phyloP scores from a whole-genome alignment of 2,888 invertebrate genomes.

The Brachyopa scutellaris region DNA sequence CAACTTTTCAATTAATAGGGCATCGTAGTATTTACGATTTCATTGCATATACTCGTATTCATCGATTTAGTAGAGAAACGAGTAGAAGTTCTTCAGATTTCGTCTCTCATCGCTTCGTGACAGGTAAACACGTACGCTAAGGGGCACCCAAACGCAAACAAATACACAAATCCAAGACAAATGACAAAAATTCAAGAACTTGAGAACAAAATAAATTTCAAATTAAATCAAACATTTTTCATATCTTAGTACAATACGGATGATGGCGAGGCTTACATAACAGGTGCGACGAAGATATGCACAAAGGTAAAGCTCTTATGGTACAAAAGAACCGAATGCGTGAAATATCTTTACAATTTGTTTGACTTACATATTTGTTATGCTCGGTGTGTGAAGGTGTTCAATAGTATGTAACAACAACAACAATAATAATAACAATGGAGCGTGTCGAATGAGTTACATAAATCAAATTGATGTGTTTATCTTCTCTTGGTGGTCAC shows the following conservation, averaged over 20 bases:
- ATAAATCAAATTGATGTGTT: constrained; percentile 51
- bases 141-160: constrained; percentile 11
- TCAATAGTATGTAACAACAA: constrained; percentile 23
- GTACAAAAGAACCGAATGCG: constrained; percentile 44
- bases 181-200: constrained; percentile 40
- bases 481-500: constrained; percentile 17
- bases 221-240: constrained; percentile 60
- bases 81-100: neutral
- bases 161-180: constrained; percentile 26
- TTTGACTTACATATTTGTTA: constrained; percentile 61
- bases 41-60: no score
- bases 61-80: constrained; percentile 9
- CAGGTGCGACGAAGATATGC: constrained; percentile 48
- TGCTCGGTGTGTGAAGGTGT: constrained; percentile 30
- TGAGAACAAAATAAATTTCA: constrained; percentile 51
- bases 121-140: neutral
- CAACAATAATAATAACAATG: constrained; percentile 29
- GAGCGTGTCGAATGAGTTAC: constrained; percentile 38
- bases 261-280: constrained; percentile 29
- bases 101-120: no score
- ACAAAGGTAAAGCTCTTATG: constrained; percentile 20
- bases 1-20: neutral
- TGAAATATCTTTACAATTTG: constrained; percentile 58
- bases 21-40: neutral
- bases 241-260: constrained; percentile 4